A percentile compares a stretch with the other conserved stretches of the same genome.
Conservation (phyloP, 2,797 vertebrate genomes). For the Anguilla marmorata region DNA sequence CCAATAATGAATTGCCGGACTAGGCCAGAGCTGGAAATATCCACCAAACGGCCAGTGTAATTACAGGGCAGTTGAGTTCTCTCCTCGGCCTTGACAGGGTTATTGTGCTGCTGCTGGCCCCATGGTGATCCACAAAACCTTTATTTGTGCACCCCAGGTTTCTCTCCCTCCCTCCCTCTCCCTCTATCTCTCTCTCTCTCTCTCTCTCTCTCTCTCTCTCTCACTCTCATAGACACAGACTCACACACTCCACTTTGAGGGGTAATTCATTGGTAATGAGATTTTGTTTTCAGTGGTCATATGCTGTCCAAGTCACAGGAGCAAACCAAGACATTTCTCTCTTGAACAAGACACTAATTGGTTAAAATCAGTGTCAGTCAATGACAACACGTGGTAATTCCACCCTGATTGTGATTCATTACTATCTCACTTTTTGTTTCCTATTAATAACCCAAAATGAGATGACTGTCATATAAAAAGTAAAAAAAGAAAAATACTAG, state of each 20-base stretch:
- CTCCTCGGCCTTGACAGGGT: neutral
- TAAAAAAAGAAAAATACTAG: no score
- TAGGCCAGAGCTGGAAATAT: neutral
- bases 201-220: no score
- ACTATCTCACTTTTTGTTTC: neutral
- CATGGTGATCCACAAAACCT: neutral
- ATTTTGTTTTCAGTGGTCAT: no score
- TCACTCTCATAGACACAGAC: no score
- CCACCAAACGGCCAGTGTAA: neutral
- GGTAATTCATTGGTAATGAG: no score
- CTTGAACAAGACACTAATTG: neutral
- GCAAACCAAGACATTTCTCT: neutral
- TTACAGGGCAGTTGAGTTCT: neutral
- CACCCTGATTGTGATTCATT: neutral
- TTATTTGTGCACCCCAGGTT: neutral
- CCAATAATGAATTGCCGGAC: constrained; percentile 9
- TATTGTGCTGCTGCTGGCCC: neutral
- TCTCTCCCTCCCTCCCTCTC: no score
- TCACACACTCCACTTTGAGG: no score
- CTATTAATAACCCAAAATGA: neutral
- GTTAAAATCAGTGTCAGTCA: neutral
- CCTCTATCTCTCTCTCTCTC: no score
- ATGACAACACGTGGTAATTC: neutral
- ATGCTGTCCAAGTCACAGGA: neutral
- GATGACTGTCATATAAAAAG: neutral